Evolutionary conservation across 2,113 vertebrate species (phyloP).

Genomic region (Nyctereutes procyonoides): DNA sequence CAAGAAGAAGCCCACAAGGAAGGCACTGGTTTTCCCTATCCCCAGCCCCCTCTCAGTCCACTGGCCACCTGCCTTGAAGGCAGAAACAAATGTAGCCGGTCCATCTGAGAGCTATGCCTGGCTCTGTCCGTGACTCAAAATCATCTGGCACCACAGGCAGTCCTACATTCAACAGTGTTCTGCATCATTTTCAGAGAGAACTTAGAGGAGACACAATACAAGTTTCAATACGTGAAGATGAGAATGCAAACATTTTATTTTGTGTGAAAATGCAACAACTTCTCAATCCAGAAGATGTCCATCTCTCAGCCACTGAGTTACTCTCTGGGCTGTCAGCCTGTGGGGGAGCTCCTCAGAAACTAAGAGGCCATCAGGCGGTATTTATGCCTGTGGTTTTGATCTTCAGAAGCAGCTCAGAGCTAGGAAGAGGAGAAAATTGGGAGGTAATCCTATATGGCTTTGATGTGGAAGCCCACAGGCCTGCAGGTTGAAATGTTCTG

Average conservation of each 20-base stretch:
- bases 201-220: not conserved
- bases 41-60: not conserved
- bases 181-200: not conserved
- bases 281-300: not conserved
- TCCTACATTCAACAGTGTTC: not conserved
- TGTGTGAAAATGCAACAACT: not conserved
- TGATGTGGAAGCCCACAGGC: not conserved
- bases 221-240: not conserved
- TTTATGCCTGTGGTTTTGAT: not conserved
- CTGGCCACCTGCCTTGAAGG: not conserved
- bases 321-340: constrained; percentile 2
- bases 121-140: not conserved
- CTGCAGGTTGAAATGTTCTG: not conserved
- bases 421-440: not conserved
- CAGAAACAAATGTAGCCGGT: not conserved
- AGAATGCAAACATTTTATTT: constrained; percentile 10
- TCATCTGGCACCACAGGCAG: not conserved
- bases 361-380: not conserved
- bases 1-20: constrained; percentile 22
- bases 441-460: not conserved
- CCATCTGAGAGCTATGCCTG: not conserved
- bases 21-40: not conserved
- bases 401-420: constrained; percentile 13
- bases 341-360: not conserved
- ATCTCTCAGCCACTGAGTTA: not conserved